Evolutionary conservation across 2,797 vertebrate genomes (phyloP).

Genomic region (Sitta carolinensis): DNA sequence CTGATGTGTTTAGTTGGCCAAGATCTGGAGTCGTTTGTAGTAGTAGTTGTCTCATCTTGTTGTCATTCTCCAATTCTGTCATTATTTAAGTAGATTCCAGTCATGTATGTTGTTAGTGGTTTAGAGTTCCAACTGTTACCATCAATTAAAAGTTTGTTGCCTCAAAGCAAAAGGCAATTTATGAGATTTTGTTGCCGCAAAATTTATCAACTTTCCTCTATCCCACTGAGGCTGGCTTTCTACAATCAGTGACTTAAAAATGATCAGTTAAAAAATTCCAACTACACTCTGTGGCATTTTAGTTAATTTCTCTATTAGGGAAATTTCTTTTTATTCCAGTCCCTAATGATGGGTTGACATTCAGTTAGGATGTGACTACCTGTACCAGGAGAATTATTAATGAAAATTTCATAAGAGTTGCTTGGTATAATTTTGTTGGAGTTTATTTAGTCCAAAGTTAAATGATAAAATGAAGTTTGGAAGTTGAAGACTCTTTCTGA

Average conservation of each 20-base stretch:
- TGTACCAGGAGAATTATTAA: conserved; percentile 27
- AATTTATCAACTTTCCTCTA: background rate
- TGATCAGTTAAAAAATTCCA: background rate
- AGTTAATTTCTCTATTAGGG: conserved; percentile 27
- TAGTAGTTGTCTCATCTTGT: background rate
- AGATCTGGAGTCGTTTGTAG: background rate
- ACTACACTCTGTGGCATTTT: conserved; percentile 3
- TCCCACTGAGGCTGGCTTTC: background rate
- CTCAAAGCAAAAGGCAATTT: background rate
- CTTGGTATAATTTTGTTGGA: background rate
- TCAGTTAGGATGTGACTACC: conserved; percentile 30
- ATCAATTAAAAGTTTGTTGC: background rate
- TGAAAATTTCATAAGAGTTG: background rate
- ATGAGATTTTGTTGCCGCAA: background rate
- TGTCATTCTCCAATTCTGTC: background rate
- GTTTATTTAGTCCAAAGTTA: conserved; percentile 9
- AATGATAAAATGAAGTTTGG: background rate
- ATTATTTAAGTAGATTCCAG: background rate
- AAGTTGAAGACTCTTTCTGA: background rate
- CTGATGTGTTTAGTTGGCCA: background rate
- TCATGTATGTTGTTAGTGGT: background rate
- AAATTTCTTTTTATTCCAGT: background rate
- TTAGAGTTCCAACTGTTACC: background rate
- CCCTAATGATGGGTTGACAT: conserved; percentile 32
- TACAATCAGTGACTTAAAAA: background rate